These are phyloP conservation scores for Dascyllus trimaculatus DNA, from an alignment of 2,113 vertebrate species.

Conservation along the genomic window DNA sequence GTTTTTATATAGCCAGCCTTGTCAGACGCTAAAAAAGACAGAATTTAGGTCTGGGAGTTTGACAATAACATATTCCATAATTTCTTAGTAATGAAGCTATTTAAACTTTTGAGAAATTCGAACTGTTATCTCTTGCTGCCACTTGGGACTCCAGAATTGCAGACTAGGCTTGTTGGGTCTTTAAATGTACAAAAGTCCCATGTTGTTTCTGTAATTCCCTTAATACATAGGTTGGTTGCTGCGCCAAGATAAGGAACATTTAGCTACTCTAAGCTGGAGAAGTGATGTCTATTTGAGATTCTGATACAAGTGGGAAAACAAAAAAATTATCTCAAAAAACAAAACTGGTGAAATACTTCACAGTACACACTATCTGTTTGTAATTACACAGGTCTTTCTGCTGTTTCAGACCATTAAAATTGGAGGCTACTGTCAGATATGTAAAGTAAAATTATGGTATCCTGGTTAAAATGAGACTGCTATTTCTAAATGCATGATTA, in stretches of 20 bases:
- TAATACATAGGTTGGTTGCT: constrained; percentile 43
- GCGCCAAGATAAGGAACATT: constrained; percentile 46
- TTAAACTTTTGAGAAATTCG: constrained; percentile 55
- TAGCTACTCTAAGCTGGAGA: constrained; percentile 24
- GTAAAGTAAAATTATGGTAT: constrained; percentile 15
- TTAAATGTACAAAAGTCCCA: constrained; percentile 52
- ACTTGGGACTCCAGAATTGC: constrained; percentile 61
- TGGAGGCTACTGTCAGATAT: not conserved
- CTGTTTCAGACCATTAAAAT: constrained; percentile 5
- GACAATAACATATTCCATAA: constrained; percentile 53
- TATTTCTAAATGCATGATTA: constrained; percentile 31
- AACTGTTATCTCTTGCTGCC: constrained; percentile 63
- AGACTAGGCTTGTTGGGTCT: constrained; percentile 46
- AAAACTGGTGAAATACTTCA: not conserved
- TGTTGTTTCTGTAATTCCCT: constrained; percentile 59
- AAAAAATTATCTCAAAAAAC: constrained; percentile 3
- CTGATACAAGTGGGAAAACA: not conserved
- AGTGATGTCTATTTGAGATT: constrained; percentile 43
- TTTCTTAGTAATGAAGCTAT: constrained; percentile 59
- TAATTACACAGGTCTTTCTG: constrained; percentile 4
- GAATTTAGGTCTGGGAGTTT: constrained; percentile 35
- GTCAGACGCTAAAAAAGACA: constrained; percentile 51
- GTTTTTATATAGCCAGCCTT: constrained; percentile 50
- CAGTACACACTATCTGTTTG: not conserved
- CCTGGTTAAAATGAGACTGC: constrained; percentile 2